These are phyloP conservation scores for Listronotus oregonensis DNA, from an alignment of 1,140 invertebrate species.

Conservation along the genomic window DNA sequence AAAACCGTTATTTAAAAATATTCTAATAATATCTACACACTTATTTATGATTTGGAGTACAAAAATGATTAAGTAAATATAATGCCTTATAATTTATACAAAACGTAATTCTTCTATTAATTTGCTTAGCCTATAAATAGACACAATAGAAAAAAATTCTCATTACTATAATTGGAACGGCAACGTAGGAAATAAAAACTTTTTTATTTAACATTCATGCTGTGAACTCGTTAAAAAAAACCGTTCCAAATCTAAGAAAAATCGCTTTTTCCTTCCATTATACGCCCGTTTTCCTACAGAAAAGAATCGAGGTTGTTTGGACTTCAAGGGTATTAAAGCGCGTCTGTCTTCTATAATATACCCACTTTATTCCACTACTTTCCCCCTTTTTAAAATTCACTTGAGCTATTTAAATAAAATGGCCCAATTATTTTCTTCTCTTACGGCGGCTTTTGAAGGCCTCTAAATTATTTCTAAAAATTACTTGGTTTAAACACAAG, in stretches of 20 bases:
- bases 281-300: constrained; percentile 5
- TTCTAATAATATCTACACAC: no score
- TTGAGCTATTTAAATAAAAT: constrained; percentile 23
- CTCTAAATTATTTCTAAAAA: no score
- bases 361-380: constrained; percentile 29
- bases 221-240: constrained; percentile 15
- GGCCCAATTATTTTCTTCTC: constrained; percentile 28
- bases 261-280: constrained; percentile 10
- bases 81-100: no score
- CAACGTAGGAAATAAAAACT: neutral
- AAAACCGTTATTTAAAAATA: no score
- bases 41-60: no score
- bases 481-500: no score
- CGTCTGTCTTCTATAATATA: constrained; percentile 30
- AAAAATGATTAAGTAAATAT: no score
- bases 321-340: constrained; percentile 22
- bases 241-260: neutral
- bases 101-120: no score
- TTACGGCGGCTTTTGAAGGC: neutral
- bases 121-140: no score
- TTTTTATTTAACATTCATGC: constrained; percentile 8
- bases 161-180: no score
- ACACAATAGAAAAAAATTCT: no score
- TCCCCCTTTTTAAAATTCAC: constrained; percentile 21
- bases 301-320: constrained; percentile 26